These are phyloP conservation scores for Nemotelus nigrinus DNA, from an alignment of 2,888 invertebrate genomes.

Conservation along the genomic window DNA sequence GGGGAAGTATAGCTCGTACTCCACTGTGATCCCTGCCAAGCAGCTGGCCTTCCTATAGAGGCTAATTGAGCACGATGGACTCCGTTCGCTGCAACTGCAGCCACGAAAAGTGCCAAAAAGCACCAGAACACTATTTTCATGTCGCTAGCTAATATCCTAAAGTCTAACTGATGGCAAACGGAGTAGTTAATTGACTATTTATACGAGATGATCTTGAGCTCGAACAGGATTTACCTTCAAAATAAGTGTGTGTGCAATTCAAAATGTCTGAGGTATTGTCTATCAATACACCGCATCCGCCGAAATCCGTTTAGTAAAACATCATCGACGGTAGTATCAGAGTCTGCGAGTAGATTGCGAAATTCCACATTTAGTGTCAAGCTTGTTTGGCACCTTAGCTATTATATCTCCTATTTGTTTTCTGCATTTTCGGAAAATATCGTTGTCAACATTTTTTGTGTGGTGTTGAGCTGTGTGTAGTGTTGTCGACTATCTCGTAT, in stretches of 20 bases:
- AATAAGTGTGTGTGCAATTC: not conserved
- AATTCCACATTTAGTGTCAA: constrained; percentile 9
- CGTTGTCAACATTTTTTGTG: too few species aligned
- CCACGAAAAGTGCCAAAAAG: constrained; percentile 26
- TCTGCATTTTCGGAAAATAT: not conserved
- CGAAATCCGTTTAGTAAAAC: constrained; percentile 11
- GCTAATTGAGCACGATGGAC: not conserved
- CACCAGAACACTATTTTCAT: constrained; percentile 29
- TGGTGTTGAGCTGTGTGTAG: too few species aligned
- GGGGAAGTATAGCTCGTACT: not conserved
- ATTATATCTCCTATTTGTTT: constrained; percentile 8
- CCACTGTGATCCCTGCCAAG: constrained; percentile 6
- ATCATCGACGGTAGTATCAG: not conserved
- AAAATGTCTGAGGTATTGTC: constrained; percentile 9
- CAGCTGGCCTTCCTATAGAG: not conserved
- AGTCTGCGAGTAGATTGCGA: constrained; percentile 2
- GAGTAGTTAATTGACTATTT: constrained; percentile 30
- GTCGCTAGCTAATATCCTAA: constrained; percentile 6
- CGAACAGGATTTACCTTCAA: constrained; percentile 12
- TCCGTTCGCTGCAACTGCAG: constrained; percentile 15
- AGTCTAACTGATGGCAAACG: constrained; percentile 19
- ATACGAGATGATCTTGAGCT: constrained; percentile 17
- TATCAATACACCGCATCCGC: not conserved
- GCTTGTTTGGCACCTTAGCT: not conserved
- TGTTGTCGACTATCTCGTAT: too few species aligned